Percentiles rank a stretch among this genome's conserved stretches.
Conservation (phyloP, 1,140 invertebrate species). For the Drosophila seguyi region DNA sequence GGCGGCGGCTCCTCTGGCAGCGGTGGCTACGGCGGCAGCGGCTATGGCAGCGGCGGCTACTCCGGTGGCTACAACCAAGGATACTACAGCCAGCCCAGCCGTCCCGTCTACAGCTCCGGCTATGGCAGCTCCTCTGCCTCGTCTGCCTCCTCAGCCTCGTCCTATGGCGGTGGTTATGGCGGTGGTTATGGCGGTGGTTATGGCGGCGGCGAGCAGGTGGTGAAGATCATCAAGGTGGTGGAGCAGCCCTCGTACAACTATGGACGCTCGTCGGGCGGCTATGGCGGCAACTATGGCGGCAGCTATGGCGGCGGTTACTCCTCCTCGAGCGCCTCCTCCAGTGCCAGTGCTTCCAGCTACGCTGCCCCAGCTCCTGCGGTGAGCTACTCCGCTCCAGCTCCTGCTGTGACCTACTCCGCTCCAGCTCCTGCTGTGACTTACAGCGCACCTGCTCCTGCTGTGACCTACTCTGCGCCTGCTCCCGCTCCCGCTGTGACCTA, state of each 20-base stretch:
- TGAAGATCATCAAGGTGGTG: slow-evolving; percentile 72
- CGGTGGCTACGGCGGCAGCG: slow-evolving; percentile 1
- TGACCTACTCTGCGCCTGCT: slow-evolving; percentile 27
- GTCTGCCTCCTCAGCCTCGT: slow-evolving; percentile 2
- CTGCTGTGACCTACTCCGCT: slow-evolving; percentile 20
- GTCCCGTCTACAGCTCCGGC: slow-evolving; percentile 61
- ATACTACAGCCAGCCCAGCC: slow-evolving; percentile 69
- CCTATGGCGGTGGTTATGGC: slow-evolving; percentile 22
- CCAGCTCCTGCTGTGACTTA: slow-evolving; percentile 29
- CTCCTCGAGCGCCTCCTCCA: slow-evolving; percentile 41
- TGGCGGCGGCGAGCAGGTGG: slow-evolving; percentile 59
- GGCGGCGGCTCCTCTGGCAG: slow-evolving; percentile 24
- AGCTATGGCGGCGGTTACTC: slow-evolving; percentile 26
- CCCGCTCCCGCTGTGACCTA: slow-evolving; percentile 43
- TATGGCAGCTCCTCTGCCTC: slow-evolving; percentile 29
- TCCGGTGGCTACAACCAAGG: slow-evolving; percentile 68
- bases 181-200: slow-evolving; percentile 34
- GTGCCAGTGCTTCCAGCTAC: slow-evolving; percentile 36
- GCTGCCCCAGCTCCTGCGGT: slow-evolving; percentile 46
- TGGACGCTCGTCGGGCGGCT: slow-evolving; percentile 32
- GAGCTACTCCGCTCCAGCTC: slow-evolving; percentile 41
- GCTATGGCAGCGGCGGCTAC: slow-evolving; percentile 59
- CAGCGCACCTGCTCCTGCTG: slow-evolving; percentile 33
- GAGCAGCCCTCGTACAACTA: slow-evolving; percentile 59
- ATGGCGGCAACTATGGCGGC: slow-evolving; percentile 33